Base-by-base conservation (phyloP, 2,113 vertebrate species). In the Ceyx melanurus region DNA sequence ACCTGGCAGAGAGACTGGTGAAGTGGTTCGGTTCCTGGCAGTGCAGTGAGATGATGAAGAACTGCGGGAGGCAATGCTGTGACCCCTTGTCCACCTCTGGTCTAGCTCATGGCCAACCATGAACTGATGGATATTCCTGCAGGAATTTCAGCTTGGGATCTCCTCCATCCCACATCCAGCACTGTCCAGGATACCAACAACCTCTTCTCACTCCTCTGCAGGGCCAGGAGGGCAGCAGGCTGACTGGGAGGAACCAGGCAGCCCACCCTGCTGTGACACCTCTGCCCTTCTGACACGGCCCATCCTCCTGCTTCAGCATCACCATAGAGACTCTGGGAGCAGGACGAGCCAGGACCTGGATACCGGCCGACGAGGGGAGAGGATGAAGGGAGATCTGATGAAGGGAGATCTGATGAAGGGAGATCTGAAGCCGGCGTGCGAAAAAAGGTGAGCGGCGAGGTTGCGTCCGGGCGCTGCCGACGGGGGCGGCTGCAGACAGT, bases 401-500 rank as follows among this genome's bases (percentile, higher is more conserved):
- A 86, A 15, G 42, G 56, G 37, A 84, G 56, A 88, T n/a, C 37
- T 11, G 37, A 67, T 42, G 54, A 66, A 94, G 60, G 37, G 46
- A 45, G 23, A 64, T 61, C 35, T 79, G 72, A 72, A 82, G 71
- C 5, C 1, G 10, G 42, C 1, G 2, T 57, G 46, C 3, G 15
- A 33, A 77, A 61, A 82, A 82, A 85, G 78, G 82, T 75, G 72
- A 62, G 85, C 33, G 40, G 60, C 0, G 8, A 73, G 86, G 77
- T 84, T 78, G 88, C 10, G 5, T 48, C 88, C 1, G 26, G 90
- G 71, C 0, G 10, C 35, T 65, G 83, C 22, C 68, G 86, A 53
- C 2, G 13, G 83, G 75, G 71, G 67, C 78, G 95, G 86, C 86
- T 91, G 91, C 91, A 93, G 89, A 84, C 89, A 28, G 77, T 74